Base-by-base conservation (phyloP, 2,888 invertebrate genomes). In the Eurytoma adleriae region DNA sequence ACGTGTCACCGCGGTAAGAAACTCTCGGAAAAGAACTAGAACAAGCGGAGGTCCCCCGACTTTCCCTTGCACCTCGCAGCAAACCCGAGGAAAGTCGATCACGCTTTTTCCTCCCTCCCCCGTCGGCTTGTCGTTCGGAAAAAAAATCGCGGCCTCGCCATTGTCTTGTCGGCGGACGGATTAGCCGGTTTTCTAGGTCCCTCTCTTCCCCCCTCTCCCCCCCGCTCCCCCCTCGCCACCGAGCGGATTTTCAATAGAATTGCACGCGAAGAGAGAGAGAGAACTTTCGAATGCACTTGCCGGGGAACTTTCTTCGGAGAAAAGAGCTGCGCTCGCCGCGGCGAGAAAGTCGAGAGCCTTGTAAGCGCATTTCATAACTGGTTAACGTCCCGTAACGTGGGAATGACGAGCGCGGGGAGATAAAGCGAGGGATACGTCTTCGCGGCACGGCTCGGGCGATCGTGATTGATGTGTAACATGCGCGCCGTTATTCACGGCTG, bases 331-430 rank as follows among this genome's bases (percentile, higher is more conserved):
- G 76, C 62, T 84, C 85, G 86, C 85, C 84, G 82, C 83, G 59
- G 50, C 86, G 89, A 86, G 89, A 90, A 89, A 90, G 89, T 87
- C 85, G 84, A 83, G 85, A 85, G 86, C 87, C 87, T 87, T 87
- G 86, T 86, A 87, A 87, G 87, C 84, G 86, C 87, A 90, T 90
- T 90, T 90, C 90, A 89, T 90, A 90, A 90, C 90, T 88, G 87
- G 85, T 87, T 87, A 88, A 87, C 89, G 88, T 89, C 87, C 89
- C 88, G 88, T 89, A 88, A 89, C 89, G 86, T 86, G 85, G 82
- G 85, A 86, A 77, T 64, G 50, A 67, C 52, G 81, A 82, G 66
- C 40, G 40, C 10, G 72, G 67, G 14, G 67, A 24, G 24, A 68
- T 2, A 18, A 10, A 27, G 64, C n/a, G 72, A 54, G 52, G 54